Evolutionary conservation across 2,797 vertebrate genomes (phyloP).

Genomic region (Pempheris klunzingeri): DNA sequence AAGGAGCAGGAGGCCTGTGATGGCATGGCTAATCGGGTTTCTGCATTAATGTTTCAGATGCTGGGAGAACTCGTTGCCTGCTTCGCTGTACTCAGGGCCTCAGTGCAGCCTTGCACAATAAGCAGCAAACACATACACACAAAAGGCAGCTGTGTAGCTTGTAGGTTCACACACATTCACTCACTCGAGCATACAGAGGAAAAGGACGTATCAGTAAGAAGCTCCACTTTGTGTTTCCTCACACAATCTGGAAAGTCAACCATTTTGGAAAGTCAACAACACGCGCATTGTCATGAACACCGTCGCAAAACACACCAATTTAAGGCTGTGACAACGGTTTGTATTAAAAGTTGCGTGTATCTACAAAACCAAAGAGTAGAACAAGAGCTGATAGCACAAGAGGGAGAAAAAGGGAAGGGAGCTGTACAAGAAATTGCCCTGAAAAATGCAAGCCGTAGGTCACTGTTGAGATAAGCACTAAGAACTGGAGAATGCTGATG

Average conservation of each 20-base stretch:
- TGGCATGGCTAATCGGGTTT: conserved; percentile 78
- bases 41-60: conserved; percentile 85
- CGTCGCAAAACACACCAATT: conserved; percentile 5
- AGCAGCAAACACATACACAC: conserved; percentile 69
- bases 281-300: background rate
- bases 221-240: conserved; percentile 3
- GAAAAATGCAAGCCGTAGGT: conserved; percentile 60
- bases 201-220: background rate
- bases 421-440: conserved; percentile 37
- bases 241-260: conserved; percentile 2
- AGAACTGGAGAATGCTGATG: conserved; percentile 49
- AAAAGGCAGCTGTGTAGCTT: conserved; percentile 24
- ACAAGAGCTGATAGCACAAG: conserved; percentile 41
- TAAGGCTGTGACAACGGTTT: background rate
- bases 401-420: conserved; percentile 7
- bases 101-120: conserved; percentile 73
- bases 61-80: conserved; percentile 72
- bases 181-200: conserved; percentile 29
- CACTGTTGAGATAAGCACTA: conserved; percentile 63
- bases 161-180: conserved; percentile 32
- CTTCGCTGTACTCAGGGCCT: conserved; percentile 74
- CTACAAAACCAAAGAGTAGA: conserved; percentile 26
- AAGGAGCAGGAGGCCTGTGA: conserved; percentile 76
- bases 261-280: conserved; percentile 10
- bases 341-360: conserved; percentile 1